phyloP scores from a whole-genome alignment of 2,797 vertebrate species.

The Melanogrammus aeglefinus region DNA sequence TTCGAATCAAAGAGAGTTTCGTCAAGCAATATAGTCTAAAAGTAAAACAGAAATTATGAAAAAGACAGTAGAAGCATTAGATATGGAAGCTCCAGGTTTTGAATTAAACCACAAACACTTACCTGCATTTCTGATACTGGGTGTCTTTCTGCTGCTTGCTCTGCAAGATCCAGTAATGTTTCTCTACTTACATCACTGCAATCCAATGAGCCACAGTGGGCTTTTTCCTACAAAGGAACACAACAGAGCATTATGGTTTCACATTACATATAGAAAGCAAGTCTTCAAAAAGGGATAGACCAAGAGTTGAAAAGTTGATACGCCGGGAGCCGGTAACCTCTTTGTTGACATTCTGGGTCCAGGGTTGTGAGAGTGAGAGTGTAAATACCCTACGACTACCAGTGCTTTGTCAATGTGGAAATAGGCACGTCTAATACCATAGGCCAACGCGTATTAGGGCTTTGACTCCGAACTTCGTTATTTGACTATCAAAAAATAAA shows the following conservation, averaged over 20 bases:
- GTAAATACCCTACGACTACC: too few relatives aligned
- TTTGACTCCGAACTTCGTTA: too few relatives aligned
- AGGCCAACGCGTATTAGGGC: too few relatives aligned
- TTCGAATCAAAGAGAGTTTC: conserved; percentile 29
- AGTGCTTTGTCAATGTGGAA: too few relatives aligned
- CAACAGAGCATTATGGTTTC: not conserved
- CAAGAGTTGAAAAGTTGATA: too few relatives aligned
- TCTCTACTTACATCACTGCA: conserved; percentile 15
- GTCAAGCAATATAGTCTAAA: conserved; percentile 38
- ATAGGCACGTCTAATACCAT: too few relatives aligned
- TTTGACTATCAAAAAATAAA: too few relatives aligned
- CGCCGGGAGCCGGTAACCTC: too few relatives aligned
- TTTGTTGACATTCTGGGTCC: too few relatives aligned
- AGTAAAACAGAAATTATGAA: not conserved
- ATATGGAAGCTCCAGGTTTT: not conserved
- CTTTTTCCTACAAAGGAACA: conserved; percentile 39
- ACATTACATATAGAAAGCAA: not conserved
- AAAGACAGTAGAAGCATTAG: not conserved
- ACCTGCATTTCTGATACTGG: conserved; percentile 43
- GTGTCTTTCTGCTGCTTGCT: conserved; percentile 45
- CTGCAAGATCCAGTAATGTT: conserved; percentile 60
- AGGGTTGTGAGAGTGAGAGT: too few relatives aligned
- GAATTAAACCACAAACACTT: conserved; percentile 2
- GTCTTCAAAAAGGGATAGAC: not conserved
- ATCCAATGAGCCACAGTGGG: conserved; percentile 54